Base-by-base conservation (phyloP, 2,888 invertebrate species). In the Disparrhopalites patrizii region DNA sequence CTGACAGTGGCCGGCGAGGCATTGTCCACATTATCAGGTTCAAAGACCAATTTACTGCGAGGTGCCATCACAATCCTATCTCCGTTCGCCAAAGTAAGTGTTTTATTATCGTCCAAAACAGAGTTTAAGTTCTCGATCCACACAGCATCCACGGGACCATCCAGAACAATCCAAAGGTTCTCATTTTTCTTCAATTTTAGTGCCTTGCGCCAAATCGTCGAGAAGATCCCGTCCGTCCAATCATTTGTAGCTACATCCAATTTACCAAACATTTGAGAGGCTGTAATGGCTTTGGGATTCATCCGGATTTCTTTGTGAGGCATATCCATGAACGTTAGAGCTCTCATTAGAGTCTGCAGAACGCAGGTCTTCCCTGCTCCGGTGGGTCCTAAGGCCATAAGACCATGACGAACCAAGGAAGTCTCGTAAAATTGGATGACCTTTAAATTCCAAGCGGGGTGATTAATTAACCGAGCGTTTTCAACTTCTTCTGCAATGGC, bases 91-190 rank as follows among this genome's bases (percentile, higher is more conserved):
- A 97, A 80, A 0, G 96, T 97, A 73, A 97, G 81, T 0, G 94
- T 95, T 81, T 93, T 93, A 78, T 97, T 97, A 77, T 97, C 97
- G 79, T 97, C 97, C 58, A 97, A 82, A 0, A 97, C 97, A 0
- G 96, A 96, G 80, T 97, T 97, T 72, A 97, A 84, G 81, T 97
- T 97, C 80, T 97, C 97, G 75, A 97, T 97, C 97, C 97, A 97
- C 74, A 96, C 94, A 76, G 94, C 93, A 78, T 97, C 97, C 0
- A 55, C 51, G n/a, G 52, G 63, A 8, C 52, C 60, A 13, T 66
- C 65, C 1, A 58, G 50, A 1, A 68, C 56, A 13, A 57, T n/a
- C 64, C 55, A 58, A 30, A 62, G 13, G n/a, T 31, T 28, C 7
- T 65, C 62, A 47, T 2, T 47, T 73, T 88, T 86, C 81, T 92